Evolutionary conservation across 2,113 vertebrate genomes (phyloP).

Genomic region (Peucedramus taeniatus): DNA sequence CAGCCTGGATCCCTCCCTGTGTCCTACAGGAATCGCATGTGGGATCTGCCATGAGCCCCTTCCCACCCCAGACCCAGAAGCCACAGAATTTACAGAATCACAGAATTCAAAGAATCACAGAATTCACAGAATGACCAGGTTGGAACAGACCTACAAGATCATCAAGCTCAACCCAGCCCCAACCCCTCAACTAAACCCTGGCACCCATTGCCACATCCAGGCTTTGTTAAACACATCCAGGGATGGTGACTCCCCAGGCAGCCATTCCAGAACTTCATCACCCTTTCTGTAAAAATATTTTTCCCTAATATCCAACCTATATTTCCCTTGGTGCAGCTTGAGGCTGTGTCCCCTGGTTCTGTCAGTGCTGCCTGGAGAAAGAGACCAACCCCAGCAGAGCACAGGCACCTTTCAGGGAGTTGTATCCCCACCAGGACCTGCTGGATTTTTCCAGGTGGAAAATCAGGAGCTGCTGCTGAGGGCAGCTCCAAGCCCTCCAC

Average conservation of each 20-base stretch:
- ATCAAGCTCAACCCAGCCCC: not conserved
- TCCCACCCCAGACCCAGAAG: not conserved
- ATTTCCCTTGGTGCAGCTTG: not conserved
- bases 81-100: too few species aligned
- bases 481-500: accelerated
- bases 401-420: not conserved
- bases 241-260: not conserved
- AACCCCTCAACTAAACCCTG: not conserved
- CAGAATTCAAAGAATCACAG: too few species aligned
- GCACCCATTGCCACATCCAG: not conserved
- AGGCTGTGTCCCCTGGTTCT: not conserved
- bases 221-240: not conserved
- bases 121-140: too few species aligned
- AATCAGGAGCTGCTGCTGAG: not conserved
- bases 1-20: not conserved
- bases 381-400: not conserved
- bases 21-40: accelerated
- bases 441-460: accelerated
- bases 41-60: not conserved
- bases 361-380: not conserved
- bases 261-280: not conserved
- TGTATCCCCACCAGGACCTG: not conserved
- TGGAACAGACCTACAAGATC: not conserved
- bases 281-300: not conserved
- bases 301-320: accelerated